phyloP scores from a whole-genome alignment of 2,113 vertebrate genomes.

The Heterotilapia buettikoferi region DNA sequence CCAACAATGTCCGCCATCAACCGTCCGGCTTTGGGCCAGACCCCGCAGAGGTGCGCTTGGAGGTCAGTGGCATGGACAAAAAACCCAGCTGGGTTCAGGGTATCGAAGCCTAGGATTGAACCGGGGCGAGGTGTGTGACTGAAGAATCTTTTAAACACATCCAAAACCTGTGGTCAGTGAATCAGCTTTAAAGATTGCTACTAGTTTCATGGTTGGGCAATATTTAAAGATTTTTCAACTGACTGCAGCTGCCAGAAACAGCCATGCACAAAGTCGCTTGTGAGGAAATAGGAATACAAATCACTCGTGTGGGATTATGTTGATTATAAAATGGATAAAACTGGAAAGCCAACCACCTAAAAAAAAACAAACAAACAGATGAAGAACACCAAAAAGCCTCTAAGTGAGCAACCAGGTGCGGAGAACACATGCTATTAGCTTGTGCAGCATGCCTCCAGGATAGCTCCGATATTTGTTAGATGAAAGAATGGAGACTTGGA shows the following conservation, averaged over 20 bases:
- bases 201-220: background rate
- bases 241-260: background rate
- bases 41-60: constrained; percentile 62
- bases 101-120: background rate
- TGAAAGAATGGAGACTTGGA: background rate
- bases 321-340: background rate
- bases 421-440: background rate
- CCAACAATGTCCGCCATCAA: constrained; percentile 87
- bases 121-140: background rate
- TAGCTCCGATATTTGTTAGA: background rate
- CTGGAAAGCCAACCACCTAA: background rate
- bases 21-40: constrained; percentile 73
- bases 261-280: background rate
- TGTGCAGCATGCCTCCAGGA: background rate
- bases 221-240: background rate
- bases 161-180: background rate
- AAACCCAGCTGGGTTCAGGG: constrained; percentile 62
- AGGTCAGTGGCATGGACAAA: constrained; percentile 60
- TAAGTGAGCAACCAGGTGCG: background rate
- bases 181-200: background rate
- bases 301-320: background rate
- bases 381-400: background rate
- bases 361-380: background rate
- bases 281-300: background rate
- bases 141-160: background rate